A percentile compares a stretch with the other conserved stretches of the same genome.
These are phyloP conservation scores for Myotis brandtii DNA, from an alignment of 2,113 vertebrate genomes.

Conservation along the genomic window DNA sequence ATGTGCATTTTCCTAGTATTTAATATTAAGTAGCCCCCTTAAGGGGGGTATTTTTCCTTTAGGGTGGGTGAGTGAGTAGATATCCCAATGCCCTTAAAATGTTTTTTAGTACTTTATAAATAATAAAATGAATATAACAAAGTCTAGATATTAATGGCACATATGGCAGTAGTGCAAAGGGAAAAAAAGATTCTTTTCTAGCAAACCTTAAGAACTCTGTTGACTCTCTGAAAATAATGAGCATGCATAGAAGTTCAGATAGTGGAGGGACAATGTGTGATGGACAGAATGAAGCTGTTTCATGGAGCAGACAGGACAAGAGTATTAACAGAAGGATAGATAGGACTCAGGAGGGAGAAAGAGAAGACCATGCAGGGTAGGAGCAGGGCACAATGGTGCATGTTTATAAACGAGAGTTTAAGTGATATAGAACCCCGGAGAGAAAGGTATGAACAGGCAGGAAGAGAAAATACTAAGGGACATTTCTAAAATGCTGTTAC, in stretches of 20 bases:
- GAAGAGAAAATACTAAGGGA: background rate
- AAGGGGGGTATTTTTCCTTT: background rate
- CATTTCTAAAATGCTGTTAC: background rate
- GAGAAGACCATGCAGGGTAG: rapidly evolving
- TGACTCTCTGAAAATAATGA: background rate
- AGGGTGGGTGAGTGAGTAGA: background rate
- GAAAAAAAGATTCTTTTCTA: background rate
- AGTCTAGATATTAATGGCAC: background rate
- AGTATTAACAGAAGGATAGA: background rate
- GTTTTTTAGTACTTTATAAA: background rate
- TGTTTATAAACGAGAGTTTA: background rate
- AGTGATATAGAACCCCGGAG: background rate
- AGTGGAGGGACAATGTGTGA: rapidly evolving
- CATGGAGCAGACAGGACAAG: no score
- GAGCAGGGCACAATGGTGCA: rapidly evolving
- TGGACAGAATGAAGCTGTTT: background rate
- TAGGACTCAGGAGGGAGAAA: background rate
- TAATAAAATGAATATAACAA: background rate
- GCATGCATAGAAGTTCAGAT: background rate
- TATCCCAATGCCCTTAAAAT: background rate
- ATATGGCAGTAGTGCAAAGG: background rate
- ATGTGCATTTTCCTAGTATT: background rate
- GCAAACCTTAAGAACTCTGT: background rate
- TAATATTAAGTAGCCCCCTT: background rate
- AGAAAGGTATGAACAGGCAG: background rate